Evolutionary conservation across 2,113 vertebrate species (phyloP).

Genomic region (Peucedramus taeniatus): DNA sequence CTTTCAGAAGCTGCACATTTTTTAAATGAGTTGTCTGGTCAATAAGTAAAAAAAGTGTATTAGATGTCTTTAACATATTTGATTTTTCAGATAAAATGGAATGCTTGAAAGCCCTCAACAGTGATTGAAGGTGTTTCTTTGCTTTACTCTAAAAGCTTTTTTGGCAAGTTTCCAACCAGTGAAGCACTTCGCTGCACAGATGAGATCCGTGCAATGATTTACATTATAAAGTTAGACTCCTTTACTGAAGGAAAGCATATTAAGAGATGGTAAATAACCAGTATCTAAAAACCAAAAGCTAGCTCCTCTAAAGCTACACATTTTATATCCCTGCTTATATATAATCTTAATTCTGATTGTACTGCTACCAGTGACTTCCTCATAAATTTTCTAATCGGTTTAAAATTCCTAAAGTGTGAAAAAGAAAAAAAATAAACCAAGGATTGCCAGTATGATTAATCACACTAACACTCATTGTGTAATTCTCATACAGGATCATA

Average conservation of each 20-base stretch:
- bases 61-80: background rate
- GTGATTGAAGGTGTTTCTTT: background rate
- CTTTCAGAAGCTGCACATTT: background rate
- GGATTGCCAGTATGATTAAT: background rate
- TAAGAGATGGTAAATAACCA: background rate
- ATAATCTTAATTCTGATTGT: background rate
- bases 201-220: background rate
- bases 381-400: background rate
- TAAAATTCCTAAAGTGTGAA: background rate
- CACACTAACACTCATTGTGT: background rate
- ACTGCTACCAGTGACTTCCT: background rate
- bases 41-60: constrained; percentile 19
- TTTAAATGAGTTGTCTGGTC: constrained; percentile 18
- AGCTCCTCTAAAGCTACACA: background rate
- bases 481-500: background rate
- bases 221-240: background rate
- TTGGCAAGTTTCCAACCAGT: background rate
- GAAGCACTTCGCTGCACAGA: background rate
- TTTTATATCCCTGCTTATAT: background rate
- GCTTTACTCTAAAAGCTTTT: background rate
- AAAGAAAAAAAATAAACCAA: background rate
- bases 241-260: background rate
- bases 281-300: background rate
- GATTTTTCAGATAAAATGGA: constrained; percentile 24
- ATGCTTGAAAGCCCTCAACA: background rate